A percentile compares a stretch with the other conserved stretches of the same genome.
phyloP scores from a whole-genome alignment of 2,113 vertebrate genomes.

The Thalassoma bifasciatum region DNA sequence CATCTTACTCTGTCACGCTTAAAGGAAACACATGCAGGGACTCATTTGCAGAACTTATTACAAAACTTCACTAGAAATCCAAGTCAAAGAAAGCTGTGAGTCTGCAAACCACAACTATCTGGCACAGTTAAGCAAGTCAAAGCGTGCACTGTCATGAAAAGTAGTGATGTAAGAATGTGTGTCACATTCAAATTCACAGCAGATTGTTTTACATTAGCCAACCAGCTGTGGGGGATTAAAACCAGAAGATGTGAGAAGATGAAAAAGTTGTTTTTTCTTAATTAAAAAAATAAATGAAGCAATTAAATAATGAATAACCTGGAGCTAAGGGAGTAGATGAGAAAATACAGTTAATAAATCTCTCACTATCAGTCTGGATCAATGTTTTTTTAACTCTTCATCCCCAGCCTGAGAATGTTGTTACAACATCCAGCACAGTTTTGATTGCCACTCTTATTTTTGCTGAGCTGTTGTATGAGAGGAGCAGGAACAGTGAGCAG shows the following conservation, averaged over 20 bases:
- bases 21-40: neutral
- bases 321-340: too few relatives aligned
- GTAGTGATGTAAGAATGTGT: neutral
- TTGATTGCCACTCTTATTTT: conserved; percentile 41
- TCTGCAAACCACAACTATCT: conserved; percentile 13
- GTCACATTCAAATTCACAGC: neutral
- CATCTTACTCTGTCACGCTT: neutral
- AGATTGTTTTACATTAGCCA: neutral
- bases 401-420: conserved; percentile 57
- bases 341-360: too few relatives aligned
- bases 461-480: conserved; percentile 39
- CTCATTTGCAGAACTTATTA: conserved; percentile 12
- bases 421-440: conserved; percentile 35
- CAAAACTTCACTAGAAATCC: conserved; percentile 10
- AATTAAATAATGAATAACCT: too few relatives aligned
- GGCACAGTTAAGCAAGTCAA: neutral
- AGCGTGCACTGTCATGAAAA: conserved; percentile 8
- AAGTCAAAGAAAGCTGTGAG: conserved; percentile 20
- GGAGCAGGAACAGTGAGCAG: conserved; percentile 31
- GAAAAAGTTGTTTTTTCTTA: too few relatives aligned
- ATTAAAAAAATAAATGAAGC: too few relatives aligned
- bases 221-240: too few relatives aligned
- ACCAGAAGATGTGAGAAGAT: too few relatives aligned
- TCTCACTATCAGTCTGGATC: neutral
- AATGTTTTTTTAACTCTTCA: conserved; percentile 18